Percentiles rank a stretch among this genome's conserved stretches.
Evolutionary conservation across 2,797 vertebrate genomes (phyloP).

Genomic region (Rhabdomys pumilio): DNA sequence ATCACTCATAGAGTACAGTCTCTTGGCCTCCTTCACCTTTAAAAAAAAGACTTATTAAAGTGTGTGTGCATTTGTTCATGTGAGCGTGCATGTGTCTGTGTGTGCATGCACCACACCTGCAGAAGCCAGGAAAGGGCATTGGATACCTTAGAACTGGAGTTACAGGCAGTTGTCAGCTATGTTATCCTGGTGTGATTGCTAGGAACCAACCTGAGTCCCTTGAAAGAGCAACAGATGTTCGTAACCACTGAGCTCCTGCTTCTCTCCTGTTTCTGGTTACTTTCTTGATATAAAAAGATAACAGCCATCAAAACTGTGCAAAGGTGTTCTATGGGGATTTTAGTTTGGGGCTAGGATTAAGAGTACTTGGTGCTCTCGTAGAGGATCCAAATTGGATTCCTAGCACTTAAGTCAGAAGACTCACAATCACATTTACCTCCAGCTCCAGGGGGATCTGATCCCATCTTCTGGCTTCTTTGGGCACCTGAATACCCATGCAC

Average conservation of each 20-base stretch:
- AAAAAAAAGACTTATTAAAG: background rate
- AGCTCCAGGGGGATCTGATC: background rate
- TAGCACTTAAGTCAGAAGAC: background rate
- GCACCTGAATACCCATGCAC: background rate
- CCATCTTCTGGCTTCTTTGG: background rate
- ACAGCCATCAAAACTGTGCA: background rate
- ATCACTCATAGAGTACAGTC: background rate
- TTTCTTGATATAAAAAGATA: slow-evolving; percentile 24
- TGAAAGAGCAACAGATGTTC: background rate
- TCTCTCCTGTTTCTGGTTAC: background rate
- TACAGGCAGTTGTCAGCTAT: background rate
- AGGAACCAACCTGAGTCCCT: background rate
- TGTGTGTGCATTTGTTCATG: background rate
- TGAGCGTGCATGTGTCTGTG: background rate
- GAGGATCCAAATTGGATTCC: background rate
- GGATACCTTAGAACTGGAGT: background rate
- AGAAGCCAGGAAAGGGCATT: background rate
- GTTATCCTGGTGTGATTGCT: background rate
- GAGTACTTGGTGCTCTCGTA: background rate
- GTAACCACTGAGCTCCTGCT: background rate
- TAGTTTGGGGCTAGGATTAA: background rate
- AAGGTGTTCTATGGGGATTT: slow-evolving; percentile 27
- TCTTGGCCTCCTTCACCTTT: background rate
- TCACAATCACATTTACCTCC: no score
- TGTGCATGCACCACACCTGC: background rate